A percentile compares a stretch with the other conserved stretches of the same genome.
Conservation (phyloP, 2,797 vertebrate species). For the Lacerta viridis region DNA sequence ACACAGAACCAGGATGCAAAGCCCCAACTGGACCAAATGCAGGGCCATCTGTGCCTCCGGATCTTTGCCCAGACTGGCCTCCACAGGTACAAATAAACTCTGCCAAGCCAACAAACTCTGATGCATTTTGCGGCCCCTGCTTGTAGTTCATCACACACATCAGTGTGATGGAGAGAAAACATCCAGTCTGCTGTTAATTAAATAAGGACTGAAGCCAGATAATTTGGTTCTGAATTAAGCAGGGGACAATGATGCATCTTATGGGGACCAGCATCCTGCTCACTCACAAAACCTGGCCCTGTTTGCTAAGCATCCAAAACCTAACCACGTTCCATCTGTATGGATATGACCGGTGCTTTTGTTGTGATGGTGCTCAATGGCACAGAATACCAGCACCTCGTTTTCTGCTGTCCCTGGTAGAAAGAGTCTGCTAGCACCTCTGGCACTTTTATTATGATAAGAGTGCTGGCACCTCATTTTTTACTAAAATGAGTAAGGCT, state of each 20-base stretch:
- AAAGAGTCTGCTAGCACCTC: too few species aligned
- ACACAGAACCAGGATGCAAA: neutral
- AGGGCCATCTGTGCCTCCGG: constrained; percentile 9
- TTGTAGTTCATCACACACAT: neutral
- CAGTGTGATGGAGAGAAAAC: constrained; percentile 27
- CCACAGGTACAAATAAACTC: constrained; percentile 10
- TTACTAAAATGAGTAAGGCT: too few species aligned
- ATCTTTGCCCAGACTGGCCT: constrained; percentile 8
- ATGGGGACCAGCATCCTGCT: neutral
- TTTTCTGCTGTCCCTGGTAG: too few species aligned
- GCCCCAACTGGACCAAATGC: neutral
- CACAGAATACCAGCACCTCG: too few species aligned
- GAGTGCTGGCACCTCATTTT: too few species aligned
- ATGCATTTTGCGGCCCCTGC: neutral
- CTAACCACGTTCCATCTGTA: neutral
- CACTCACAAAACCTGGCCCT: neutral
- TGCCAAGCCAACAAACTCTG: neutral
- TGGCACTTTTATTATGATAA: too few species aligned
- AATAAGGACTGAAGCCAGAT: constrained; percentile 20
- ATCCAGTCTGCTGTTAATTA: constrained; percentile 9
- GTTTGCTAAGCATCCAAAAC: neutral
- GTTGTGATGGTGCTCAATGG: too few species aligned
- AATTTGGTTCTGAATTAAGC: constrained; percentile 18
- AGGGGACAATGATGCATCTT: neutral
- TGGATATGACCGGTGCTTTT: too few species aligned